Evolutionary conservation across 2,888 invertebrate genomes (phyloP).

Genomic region (Myathropa florea): DNA sequence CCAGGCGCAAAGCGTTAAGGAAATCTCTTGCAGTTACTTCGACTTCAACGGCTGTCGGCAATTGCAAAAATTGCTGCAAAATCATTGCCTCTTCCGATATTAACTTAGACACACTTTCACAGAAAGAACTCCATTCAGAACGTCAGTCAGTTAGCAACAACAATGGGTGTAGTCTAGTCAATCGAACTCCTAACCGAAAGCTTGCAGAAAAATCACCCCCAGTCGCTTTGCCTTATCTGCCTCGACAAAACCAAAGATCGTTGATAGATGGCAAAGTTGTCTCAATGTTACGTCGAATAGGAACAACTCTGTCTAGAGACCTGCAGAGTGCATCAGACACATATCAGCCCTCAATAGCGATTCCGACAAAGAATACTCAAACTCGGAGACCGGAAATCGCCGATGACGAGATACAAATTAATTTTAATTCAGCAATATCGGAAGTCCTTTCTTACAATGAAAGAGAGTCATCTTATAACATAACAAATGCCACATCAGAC

Average conservation of each 20-base stretch:
- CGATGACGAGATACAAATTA: conserved; percentile 78
- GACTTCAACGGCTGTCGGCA: conserved; percentile 56
- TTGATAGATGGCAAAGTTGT: conserved; percentile 79
- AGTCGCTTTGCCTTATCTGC: conserved; percentile 36
- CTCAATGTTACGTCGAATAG: conserved; percentile 78
- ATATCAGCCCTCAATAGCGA: conserved; percentile 75
- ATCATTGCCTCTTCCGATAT: conserved; percentile 73
- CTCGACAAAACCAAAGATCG: conserved; percentile 72
- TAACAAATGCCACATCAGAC: conserved; percentile 30
- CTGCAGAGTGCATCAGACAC: not conserved
- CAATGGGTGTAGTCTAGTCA: not conserved
- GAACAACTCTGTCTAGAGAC: conserved; percentile 77
- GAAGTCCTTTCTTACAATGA: conserved; percentile 77
- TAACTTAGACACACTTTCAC: conserved; percentile 71
- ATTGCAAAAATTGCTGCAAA: conserved; percentile 75
- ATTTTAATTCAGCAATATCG: conserved; percentile 79
- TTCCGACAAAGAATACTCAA: conserved; percentile 75
- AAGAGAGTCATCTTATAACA: conserved; percentile 72
- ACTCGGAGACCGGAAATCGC: conserved; percentile 76
- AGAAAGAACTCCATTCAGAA: conserved; percentile 51
- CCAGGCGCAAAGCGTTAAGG: conserved; percentile 73
- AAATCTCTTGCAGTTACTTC: conserved; percentile 39
- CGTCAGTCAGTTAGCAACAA: not conserved
- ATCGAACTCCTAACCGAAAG: not conserved
- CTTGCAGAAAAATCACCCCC: conserved; percentile 22